These are phyloP conservation scores for Melinopterus prodromus DNA, from an alignment of 2,888 invertebrate genomes.

Conservation along the genomic window DNA sequence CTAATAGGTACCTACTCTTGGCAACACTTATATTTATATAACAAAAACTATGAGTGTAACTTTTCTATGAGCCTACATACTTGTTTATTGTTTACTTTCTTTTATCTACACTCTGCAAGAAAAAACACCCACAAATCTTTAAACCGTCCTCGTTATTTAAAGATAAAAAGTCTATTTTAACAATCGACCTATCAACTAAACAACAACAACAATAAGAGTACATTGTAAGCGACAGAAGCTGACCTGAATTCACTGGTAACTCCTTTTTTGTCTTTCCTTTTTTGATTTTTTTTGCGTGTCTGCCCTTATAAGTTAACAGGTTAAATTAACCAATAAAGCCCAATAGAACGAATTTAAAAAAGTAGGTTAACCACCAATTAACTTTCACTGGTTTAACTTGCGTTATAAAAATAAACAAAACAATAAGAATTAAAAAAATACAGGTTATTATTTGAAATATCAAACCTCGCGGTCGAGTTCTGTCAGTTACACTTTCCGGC, in stretches of 20 bases:
- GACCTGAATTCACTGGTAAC: neutral
- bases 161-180: neutral
- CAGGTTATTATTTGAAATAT: neutral
- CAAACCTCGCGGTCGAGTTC: neutral
- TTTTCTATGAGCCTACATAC: neutral
- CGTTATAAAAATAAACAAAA: neutral
- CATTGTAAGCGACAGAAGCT: neutral
- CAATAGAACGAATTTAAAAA: neutral
- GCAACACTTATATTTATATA: neutral
- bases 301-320: neutral
- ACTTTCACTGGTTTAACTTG: neutral
- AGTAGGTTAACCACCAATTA: neutral
- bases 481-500: neutral
- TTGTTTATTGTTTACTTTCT: neutral
- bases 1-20: neutral
- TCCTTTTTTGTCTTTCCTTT: neutral
- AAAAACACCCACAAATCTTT: neutral
- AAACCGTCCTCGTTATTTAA: neutral
- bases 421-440: neutral
- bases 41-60: neutral
- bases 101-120: neutral
- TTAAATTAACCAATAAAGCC: neutral
- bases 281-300: neutral
- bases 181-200: neutral
- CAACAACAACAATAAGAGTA: neutral